Evolutionary conservation across 2,888 invertebrate genomes (phyloP).

Genomic region (Altica lythri): DNA sequence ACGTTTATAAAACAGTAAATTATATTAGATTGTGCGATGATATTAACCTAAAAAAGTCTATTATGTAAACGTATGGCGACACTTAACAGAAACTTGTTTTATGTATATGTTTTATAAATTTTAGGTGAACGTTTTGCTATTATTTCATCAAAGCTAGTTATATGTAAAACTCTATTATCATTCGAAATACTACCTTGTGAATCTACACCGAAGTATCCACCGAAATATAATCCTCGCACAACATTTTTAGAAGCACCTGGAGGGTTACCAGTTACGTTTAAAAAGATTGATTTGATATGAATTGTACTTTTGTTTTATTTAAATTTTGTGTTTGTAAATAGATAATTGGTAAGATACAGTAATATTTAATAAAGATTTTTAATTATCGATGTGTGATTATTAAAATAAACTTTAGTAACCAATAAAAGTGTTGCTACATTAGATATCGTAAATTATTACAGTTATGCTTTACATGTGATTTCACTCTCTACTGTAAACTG

Average conservation of each 20-base stretch:
- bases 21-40: background rate
- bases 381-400: no score
- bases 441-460: no score
- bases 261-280: slow-evolving; percentile 4
- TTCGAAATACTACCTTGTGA: background rate
- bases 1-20: no score
- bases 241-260: slow-evolving; percentile 2
- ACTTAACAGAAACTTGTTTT: background rate
- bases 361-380: no score
- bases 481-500: no score
- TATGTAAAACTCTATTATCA: slow-evolving; percentile 1
- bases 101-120: background rate
- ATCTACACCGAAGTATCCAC: background rate
- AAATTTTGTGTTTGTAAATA: no score
- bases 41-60: background rate
- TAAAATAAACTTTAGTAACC: no score
- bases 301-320: background rate
- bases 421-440: no score
- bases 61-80: no score
- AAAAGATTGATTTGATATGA: background rate
- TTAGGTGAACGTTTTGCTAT: slow-evolving; percentile 7
- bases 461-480: no score
- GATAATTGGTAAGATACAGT: no score
- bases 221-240: background rate
- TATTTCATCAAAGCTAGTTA: slow-evolving; percentile 2